Conservation (phyloP, 2,888 invertebrate genomes). For the Machimus atricapillus region DNA sequence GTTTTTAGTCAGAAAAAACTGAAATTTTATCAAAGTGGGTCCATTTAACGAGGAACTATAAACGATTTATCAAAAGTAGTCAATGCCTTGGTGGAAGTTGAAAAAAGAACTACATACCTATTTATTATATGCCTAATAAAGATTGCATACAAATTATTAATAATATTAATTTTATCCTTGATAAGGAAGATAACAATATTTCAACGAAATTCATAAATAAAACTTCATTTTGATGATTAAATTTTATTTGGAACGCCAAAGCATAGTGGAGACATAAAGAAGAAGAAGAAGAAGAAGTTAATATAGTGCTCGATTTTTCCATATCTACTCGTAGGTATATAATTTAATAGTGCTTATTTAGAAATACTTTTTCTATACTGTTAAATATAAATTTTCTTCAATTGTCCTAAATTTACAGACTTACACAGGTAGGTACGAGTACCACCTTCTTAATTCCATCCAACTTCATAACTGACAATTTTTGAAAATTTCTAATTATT, state of each 20-base stretch:
- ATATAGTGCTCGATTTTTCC: not conserved
- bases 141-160: no score
- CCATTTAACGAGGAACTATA: not conserved
- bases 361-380: not conserved
- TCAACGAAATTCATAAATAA: not conserved
- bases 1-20: not conserved
- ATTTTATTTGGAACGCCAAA: not conserved
- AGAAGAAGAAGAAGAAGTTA: not conserved
- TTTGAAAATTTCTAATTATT: constrained; percentile 29
- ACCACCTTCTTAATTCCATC: not conserved
- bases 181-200: not conserved
- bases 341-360: not conserved
- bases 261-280: not conserved
- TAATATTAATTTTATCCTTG: no score
- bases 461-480: not conserved
- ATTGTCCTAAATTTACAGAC: not conserved
- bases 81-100: no score
- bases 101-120: no score
- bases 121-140: no score
- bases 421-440: not conserved
- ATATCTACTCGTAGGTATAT: not conserved
- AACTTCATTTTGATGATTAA: not conserved
- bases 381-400: not conserved
- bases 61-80: no score
- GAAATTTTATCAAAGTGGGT: not conserved